Evolutionary conservation across 2,113 vertebrate genomes (phyloP), one percentile per base, ranked within the genome.

Genomic region (Sinocyclocheilus anshuiensis): DNA sequence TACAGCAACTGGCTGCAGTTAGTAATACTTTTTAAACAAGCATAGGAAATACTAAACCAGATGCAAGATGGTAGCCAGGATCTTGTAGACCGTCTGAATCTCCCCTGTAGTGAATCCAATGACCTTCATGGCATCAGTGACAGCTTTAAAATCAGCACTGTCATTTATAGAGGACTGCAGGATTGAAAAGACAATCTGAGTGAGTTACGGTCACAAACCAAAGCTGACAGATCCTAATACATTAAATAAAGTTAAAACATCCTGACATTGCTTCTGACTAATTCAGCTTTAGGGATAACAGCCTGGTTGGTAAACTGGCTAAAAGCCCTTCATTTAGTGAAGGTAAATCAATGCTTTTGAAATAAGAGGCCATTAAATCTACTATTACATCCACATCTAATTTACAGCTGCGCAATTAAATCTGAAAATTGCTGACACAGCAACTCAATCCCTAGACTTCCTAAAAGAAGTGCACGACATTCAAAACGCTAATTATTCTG

Each of bases 101-200:
- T 99, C 98, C 26, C 99, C 98, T 4, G 92, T 94, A 55, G 96
- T 97, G 94, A 99, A 99, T 65, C 98, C 98, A 55, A 98, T 97
- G 86, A 99, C 97, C 90, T 97, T 99, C 98, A 99, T 99, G 89
- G 98, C 98, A 45, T 99, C 98, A 0, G 97, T 94, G 0, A 99
- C 98, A 0, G 96, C 96, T 94, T 97, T 98, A 94, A 98, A 98
- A 74, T 99, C 97, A 0, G 96, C 96, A 9, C 93, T 91, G 0
- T 99, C 98, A 0, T 95, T 98, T 91, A 98, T 97, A 88, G 93
- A 94, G 1, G 96, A 97, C 98, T 99, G 90, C 55, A 87, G 86
- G 87, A 42, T 22, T 45, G 48, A 26, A 69, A 45, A 84, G 42
- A 57, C 29, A 72, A 7, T 45, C 12, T 53, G 4, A 36, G 53